A percentile compares a stretch with the other conserved stretches of the same genome.
Evolutionary conservation across 2,797 vertebrate genomes (phyloP).

Genomic region (Simalia tracyae): DNA sequence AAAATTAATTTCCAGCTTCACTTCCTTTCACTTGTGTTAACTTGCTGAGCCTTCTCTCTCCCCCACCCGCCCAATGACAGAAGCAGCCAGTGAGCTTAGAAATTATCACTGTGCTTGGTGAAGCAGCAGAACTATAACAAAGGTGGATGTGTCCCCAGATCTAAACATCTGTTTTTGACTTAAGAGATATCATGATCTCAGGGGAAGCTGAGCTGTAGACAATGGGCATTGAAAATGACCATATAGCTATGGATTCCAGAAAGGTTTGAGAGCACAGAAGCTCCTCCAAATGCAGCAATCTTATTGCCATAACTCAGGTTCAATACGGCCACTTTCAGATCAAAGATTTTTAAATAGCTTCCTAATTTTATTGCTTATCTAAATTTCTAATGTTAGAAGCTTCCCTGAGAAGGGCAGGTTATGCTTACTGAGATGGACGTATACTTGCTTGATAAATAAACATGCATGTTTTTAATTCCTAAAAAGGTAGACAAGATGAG

Average conservation of each 20-base stretch:
- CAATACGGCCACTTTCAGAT: background rate
- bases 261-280: background rate
- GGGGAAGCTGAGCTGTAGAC: background rate
- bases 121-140: slow-evolving; percentile 5
- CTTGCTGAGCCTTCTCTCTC: background rate
- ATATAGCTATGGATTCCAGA: background rate
- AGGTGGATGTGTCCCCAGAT: background rate
- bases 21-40: background rate
- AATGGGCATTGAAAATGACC: background rate
- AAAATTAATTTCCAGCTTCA: slow-evolving; percentile 18
- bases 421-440: background rate
- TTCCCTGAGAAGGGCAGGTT: background rate
- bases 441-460: background rate
- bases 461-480: background rate
- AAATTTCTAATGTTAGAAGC: background rate
- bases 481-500: background rate
- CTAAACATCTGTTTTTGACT: background rate
- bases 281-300: background rate
- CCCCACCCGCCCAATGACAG: background rate
- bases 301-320: background rate
- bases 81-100: background rate
- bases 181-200: background rate
- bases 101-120: background rate
- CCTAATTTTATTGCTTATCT: background rate
- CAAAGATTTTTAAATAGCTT: background rate